These are phyloP conservation scores for Diloba caeruleocephala DNA, from an alignment of 2,888 invertebrate species.

Conservation along the genomic window DNA sequence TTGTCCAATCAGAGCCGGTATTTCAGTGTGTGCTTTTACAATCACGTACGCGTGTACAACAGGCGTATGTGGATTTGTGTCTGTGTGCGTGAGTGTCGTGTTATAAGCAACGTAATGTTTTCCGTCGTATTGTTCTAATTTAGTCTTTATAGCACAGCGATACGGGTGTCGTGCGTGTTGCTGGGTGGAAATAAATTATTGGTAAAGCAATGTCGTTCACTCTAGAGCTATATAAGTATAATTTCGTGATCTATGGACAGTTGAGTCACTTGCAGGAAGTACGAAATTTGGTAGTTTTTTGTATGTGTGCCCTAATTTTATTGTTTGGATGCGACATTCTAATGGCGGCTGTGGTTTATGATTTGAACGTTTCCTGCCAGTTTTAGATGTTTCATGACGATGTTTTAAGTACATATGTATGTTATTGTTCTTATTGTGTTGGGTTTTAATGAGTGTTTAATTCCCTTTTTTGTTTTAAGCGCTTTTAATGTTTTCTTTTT, in stretches of 20 bases:
- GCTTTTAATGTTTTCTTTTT: too few relatives aligned
- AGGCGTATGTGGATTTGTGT: constrained; percentile 33
- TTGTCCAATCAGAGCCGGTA: constrained; percentile 61
- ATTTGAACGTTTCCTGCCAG: constrained; percentile 54
- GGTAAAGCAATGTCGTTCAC: constrained; percentile 69
- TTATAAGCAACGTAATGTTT: constrained; percentile 26
- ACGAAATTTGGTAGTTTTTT: constrained; percentile 63
- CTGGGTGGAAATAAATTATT: constrained; percentile 24
- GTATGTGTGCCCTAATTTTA: constrained; percentile 62
- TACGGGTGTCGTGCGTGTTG: constrained; percentile 15
- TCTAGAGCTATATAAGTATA: constrained; percentile 62
- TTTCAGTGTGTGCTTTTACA: constrained; percentile 57
- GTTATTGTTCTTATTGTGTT: constrained; percentile 37
- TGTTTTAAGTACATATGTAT: constrained; percentile 40
- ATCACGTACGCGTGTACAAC: constrained; percentile 45
- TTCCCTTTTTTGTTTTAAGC: constrained; percentile 21
- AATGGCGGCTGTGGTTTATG: constrained; percentile 54
- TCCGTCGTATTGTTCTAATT: constrained; percentile 42
- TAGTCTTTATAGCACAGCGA: constrained; percentile 53
- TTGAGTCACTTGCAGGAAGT: constrained; percentile 72
- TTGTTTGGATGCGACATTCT: constrained; percentile 63
- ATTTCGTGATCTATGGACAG: constrained; percentile 75
- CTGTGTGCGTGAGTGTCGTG: constrained; percentile 54
- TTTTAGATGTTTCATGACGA: constrained; percentile 43
- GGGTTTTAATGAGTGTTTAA: constrained; percentile 9